A percentile compares a stretch with the other conserved stretches of the same genome.
phyloP scores from a whole-genome alignment of 2,797 vertebrate species.

The Leptodactylus fallax region DNA sequence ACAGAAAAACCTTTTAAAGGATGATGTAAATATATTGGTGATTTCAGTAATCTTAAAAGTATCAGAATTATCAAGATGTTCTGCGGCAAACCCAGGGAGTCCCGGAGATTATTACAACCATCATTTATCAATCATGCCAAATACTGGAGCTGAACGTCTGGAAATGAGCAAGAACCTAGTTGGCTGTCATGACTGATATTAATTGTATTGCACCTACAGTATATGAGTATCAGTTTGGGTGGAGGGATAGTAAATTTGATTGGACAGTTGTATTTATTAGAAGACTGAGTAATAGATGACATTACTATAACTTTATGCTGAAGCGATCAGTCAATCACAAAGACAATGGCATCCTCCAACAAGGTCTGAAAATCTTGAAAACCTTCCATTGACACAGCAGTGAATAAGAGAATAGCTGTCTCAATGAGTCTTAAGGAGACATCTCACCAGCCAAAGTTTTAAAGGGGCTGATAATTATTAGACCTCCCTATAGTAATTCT shows the following conservation, averaged over 20 bases:
- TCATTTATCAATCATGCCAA: background rate
- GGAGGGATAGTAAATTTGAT: background rate
- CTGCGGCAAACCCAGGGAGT: background rate
- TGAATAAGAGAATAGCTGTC: too few species aligned
- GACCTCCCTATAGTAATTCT: background rate
- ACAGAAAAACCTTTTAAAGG: background rate
- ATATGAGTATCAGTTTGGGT: too few species aligned
- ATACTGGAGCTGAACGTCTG: background rate
- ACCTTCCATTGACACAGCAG: too few species aligned
- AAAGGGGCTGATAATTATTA: background rate
- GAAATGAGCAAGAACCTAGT: background rate
- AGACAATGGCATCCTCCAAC: too few species aligned
- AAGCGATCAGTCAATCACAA: too few species aligned
- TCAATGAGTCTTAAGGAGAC: background rate
- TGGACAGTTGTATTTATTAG: background rate
- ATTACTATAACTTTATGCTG: too few species aligned
- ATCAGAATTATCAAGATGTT: background rate
- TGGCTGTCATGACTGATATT: background rate
- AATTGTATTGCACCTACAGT: background rate
- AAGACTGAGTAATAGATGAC: too few species aligned
- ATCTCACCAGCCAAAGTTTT: background rate
- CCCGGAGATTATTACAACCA: background rate
- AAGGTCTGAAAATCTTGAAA: too few species aligned
- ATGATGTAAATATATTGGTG: background rate
- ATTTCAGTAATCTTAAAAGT: background rate